Conservation (phyloP, 2,888 invertebrate species). For the Oscheius onirici region DNA sequence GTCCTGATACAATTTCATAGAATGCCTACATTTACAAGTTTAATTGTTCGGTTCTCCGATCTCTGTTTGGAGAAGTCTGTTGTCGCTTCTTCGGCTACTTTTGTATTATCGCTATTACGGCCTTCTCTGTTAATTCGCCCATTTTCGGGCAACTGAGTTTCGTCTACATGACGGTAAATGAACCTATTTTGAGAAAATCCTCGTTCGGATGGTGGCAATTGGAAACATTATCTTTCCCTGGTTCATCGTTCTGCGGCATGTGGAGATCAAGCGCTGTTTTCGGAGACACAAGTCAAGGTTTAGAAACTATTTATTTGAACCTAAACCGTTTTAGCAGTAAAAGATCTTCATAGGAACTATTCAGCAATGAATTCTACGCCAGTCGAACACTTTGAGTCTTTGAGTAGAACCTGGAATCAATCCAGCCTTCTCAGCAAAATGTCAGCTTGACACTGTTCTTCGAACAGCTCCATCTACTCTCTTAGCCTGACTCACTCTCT, state of each 20-base stretch:
- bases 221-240: constrained; percentile 6
- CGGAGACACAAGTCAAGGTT: too few species aligned
- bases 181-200: not conserved
- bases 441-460: too few species aligned
- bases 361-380: too few species aligned
- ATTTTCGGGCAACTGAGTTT: not conserved
- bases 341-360: too few species aligned
- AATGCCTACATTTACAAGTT: not conserved
- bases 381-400: too few species aligned
- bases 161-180: not conserved
- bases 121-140: too few species aligned
- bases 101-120: not conserved
- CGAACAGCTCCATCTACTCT: too few species aligned
- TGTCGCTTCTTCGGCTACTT: not conserved
- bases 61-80: not conserved
- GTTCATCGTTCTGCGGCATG: not conserved
- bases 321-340: too few species aligned
- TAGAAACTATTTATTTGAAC: too few species aligned
- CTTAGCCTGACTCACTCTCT: too few species aligned
- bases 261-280: not conserved
- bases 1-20: not conserved
- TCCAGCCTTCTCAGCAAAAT: too few species aligned
- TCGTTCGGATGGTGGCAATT: not conserved
- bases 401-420: too few species aligned
- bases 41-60: not conserved